These are phyloP conservation scores for Endomychus coccineus DNA, from an alignment of 2,888 invertebrate species.

Conservation along the genomic window DNA sequence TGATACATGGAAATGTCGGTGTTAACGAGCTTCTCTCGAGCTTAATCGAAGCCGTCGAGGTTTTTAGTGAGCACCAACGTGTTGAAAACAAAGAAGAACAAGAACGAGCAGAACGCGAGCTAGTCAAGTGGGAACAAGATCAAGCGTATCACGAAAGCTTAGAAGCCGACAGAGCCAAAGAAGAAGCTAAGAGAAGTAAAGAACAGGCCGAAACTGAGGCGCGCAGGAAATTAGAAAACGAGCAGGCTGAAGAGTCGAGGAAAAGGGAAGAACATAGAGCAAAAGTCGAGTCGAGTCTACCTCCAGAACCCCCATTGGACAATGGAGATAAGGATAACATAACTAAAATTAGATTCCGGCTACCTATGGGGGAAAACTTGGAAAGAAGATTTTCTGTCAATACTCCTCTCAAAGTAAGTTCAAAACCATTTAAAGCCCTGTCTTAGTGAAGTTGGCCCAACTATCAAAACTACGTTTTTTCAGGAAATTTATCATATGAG, in stretches of 20 bases:
- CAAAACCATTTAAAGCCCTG: too few relatives aligned
- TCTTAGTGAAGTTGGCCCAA: too few relatives aligned
- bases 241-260: conserved; percentile 63
- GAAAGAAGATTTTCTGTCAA: conserved; percentile 67
- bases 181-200: conserved; percentile 18
- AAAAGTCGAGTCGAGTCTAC: conserved; percentile 60
- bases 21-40: conserved; percentile 83
- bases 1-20: conserved; percentile 85
- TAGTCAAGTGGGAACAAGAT: conserved; percentile 89
- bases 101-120: conserved; percentile 81
- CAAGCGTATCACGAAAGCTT: conserved; percentile 86
- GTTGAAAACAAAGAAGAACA: conserved; percentile 77
- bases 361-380: conserved; percentile 69
- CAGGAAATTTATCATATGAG: too few relatives aligned
- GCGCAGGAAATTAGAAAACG: conserved; percentile 66
- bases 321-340: conserved; percentile 51
- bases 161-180: conserved; percentile 59
- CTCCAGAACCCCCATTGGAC: conserved; percentile 59
- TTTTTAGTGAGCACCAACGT: conserved; percentile 71
- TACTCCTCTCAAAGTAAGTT: conserved; percentile 54
- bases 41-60: conserved; percentile 79
- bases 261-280: conserved; percentile 63
- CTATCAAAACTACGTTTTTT: too few relatives aligned
- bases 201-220: conserved; percentile 67
- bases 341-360: conserved; percentile 71